Evolutionary conservation across 2,888 invertebrate genomes (phyloP).

Genomic region (Scelioninae gen. 2): DNA sequence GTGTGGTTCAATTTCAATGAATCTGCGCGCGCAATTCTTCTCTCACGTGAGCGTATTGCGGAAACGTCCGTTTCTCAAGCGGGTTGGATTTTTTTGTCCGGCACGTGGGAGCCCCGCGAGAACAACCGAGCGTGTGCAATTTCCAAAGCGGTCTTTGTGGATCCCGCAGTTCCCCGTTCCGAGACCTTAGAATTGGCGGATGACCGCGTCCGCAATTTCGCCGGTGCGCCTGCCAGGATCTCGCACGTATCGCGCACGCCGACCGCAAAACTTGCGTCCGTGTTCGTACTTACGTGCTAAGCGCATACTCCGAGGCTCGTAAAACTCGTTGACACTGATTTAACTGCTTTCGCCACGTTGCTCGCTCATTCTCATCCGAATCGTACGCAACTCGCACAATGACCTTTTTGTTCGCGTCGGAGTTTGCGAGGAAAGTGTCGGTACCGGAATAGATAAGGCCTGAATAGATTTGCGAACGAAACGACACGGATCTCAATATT

Average conservation of each 20-base stretch:
- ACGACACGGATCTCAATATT: slow-evolving; percentile 1
- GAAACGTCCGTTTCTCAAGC: slow-evolving; percentile 34
- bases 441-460: slow-evolving; percentile 29
- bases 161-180: slow-evolving; percentile 10
- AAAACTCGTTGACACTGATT: slow-evolving; percentile 67
- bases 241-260: slow-evolving; percentile 34
- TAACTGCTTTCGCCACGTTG: slow-evolving; percentile 64
- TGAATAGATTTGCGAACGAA: background rate
- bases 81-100: slow-evolving; percentile 30
- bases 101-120: slow-evolving; percentile 43
- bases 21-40: slow-evolving; percentile 13
- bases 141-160: slow-evolving; percentile 36
- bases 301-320: slow-evolving; percentile 63
- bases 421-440: slow-evolving; percentile 39
- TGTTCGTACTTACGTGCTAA: slow-evolving; percentile 25
- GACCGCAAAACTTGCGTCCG: slow-evolving; percentile 28
- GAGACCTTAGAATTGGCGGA: slow-evolving; percentile 46
- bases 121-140: slow-evolving; percentile 27
- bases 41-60: slow-evolving; percentile 11
- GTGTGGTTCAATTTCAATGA: background rate
- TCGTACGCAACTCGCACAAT: slow-evolving; percentile 62
- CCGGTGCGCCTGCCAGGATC: slow-evolving; percentile 44
- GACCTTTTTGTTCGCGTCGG: slow-evolving; percentile 53
- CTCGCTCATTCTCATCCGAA: slow-evolving; percentile 65
- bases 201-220: slow-evolving; percentile 62